phyloP scores from a whole-genome alignment of 2,888 invertebrate species.

The Philonicus albiceps region DNA sequence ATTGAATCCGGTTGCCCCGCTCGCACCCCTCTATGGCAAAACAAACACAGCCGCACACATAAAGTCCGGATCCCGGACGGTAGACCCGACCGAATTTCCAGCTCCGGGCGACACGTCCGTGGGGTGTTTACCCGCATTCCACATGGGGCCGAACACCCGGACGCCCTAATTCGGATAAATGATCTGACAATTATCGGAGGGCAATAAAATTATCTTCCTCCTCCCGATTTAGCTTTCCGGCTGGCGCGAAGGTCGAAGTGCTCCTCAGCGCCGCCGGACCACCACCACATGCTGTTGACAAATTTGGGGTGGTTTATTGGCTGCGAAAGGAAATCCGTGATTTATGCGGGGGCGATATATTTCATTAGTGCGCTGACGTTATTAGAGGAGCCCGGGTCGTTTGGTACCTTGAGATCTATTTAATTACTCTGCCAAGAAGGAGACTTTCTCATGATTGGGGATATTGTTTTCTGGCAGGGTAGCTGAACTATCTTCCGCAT shows the following conservation, averaged over 20 bases:
- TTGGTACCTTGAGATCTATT: constrained; percentile 34
- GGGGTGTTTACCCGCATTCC: constrained; percentile 22
- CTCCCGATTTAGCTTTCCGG: not conserved
- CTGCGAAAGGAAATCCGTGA: constrained; percentile 50
- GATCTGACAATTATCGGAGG: constrained; percentile 48
- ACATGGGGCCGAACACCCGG: not conserved
- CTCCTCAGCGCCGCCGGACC: not conserved
- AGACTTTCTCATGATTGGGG: not conserved
- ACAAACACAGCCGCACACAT: constrained; percentile 1
- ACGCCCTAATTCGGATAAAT: constrained; percentile 46
- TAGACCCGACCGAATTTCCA: not conserved
- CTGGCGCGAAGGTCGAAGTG: not conserved
- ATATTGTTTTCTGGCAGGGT: not conserved
- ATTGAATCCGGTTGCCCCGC: not conserved
- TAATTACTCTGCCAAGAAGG: constrained; percentile 25
- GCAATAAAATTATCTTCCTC: constrained; percentile 46
- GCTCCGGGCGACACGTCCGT: not conserved
- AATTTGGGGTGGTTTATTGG: constrained; percentile 49
- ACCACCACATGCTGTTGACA: constrained; percentile 41
- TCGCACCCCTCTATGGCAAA: constrained; percentile 29
- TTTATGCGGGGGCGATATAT: constrained; percentile 48
- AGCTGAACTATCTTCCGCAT: no score
- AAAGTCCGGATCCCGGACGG: not conserved
- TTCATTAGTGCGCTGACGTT: constrained; percentile 44
- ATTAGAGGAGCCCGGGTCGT: constrained; percentile 22